phyloP scores from a whole-genome alignment of 2,888 invertebrate species.

The Deroplatys truncata region DNA sequence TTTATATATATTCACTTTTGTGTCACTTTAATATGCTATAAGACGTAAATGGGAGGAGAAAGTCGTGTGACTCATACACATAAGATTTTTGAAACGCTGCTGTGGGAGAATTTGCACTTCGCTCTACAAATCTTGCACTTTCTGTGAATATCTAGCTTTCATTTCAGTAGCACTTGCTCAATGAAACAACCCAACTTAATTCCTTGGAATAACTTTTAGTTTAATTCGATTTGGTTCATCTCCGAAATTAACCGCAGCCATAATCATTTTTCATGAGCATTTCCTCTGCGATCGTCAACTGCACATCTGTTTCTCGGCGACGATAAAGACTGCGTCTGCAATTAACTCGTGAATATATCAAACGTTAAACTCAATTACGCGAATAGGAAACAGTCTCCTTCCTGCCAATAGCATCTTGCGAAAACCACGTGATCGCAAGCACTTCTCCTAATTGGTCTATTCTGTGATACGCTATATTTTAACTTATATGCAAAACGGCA shows the following conservation, averaged over 20 bases:
- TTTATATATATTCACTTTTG: no score
- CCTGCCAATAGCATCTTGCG: neutral
- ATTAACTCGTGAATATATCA: constrained; percentile 15
- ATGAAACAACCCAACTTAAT: neutral
- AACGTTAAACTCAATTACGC: constrained; percentile 15
- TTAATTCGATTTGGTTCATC: neutral
- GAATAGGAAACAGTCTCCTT: neutral
- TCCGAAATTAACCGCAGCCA: neutral
- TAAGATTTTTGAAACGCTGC: no score
- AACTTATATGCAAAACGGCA: neutral
- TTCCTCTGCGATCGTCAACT: neutral
- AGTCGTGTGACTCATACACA: no score
- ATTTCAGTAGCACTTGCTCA: neutral
- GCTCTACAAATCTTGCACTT: no score
- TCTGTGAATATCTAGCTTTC: no score
- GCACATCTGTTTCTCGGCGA: constrained; percentile 7
- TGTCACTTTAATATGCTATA: no score
- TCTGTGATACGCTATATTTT: constrained; percentile 8
- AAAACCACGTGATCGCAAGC: constrained; percentile 13
- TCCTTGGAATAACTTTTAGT: neutral
- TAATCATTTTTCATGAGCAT: neutral
- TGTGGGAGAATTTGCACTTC: no score
- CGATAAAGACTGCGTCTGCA: constrained; percentile 7
- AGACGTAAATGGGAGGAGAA: no score
- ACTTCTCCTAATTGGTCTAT: constrained; percentile 24